Evolutionary conservation across 64 coral and sea anemone genomes (phyloP), one percentile per base, ranked within the genome.

Genomic region (Montipora cactus): DNA sequence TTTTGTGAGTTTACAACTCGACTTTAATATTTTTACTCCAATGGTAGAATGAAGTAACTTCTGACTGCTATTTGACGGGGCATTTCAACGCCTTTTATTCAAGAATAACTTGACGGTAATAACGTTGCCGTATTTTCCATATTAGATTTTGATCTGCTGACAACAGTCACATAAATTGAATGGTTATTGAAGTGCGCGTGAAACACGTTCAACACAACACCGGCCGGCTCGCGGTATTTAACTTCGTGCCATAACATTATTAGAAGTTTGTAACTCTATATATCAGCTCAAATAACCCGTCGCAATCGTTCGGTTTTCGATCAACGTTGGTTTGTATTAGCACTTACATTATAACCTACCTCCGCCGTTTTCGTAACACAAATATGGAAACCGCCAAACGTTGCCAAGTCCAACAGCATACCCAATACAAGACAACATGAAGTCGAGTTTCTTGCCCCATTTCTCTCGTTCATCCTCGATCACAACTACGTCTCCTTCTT

Each of bases 361-460:
- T 89, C 93, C 93, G 0, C 93, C 93, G 47, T 94, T 94, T 23
- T 62, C 58, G 28, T 94, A 94, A 21, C 93, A 94, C 55, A 94
- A 66, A 55, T 94, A 94, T 12, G 93, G 93, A 69, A 94, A 94
- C 70, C 93, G 79, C 93, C 93, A 94, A 8, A 94, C 87, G 21
- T 94, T 94, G 5, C 93, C 93, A 0, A 94, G 72, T 49, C 93
- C 93, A 46, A 94, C 93, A 18, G 77, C 77, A 23, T 89, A 94
- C 28, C 93, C 93, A 47, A 94, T 18, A 75, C 78, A 89, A 0
- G 93, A 94, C 1, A 94, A 49, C 93, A 94, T 94, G 13, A 94
- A 94, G 58, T 94, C 93, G 6, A 84, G 13, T 68, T 94, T 94
- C n/a, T 80, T 90, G 3, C 86, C 78, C 93, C 93, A 94, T 37